Evolutionary conservation across 2,888 invertebrate species (phyloP).

Genomic region (Branchinecta sandiegonensis): DNA sequence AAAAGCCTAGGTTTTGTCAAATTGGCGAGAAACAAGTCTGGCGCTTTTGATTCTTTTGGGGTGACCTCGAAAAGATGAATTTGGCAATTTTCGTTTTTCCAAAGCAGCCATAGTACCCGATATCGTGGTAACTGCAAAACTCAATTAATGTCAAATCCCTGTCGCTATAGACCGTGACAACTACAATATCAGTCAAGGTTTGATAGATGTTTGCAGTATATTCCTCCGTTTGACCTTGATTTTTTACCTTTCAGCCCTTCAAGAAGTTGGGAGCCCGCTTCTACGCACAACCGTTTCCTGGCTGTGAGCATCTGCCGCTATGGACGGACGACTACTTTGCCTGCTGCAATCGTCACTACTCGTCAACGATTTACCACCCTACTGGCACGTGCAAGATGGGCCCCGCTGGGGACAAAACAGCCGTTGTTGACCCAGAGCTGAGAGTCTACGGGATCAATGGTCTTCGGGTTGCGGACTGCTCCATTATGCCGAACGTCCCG

Average conservation of each 20-base stretch:
- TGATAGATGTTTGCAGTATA: too few relatives aligned
- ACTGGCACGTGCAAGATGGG: constrained; percentile 58
- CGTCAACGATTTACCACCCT: constrained; percentile 53
- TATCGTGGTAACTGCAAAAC: too few relatives aligned
- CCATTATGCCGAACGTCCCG: constrained; percentile 48
- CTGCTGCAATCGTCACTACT: constrained; percentile 49
- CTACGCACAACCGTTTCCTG: constrained; percentile 38
- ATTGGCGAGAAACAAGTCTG: too few relatives aligned
- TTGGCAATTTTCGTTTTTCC: too few relatives aligned
- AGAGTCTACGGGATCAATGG: constrained; percentile 49
- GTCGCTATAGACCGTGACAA: too few relatives aligned
- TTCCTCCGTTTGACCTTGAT: too few relatives aligned
- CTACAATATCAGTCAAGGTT: too few relatives aligned
- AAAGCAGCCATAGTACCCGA: too few relatives aligned
- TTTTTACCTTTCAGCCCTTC: constrained; percentile 23
- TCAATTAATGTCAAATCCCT: too few relatives aligned
- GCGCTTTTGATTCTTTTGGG: too few relatives aligned
- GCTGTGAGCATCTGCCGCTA: constrained; percentile 43
- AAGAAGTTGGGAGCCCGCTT: constrained; percentile 26
- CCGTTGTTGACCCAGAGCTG: constrained; percentile 50
- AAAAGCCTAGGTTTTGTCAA: too few relatives aligned
- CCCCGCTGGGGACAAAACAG: constrained; percentile 43
- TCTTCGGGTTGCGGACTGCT: constrained; percentile 52
- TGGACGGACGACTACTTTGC: constrained; percentile 50
- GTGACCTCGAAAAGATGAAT: too few relatives aligned